phyloP scores from a whole-genome alignment of 2,888 invertebrate species.

The Calliopum simillimum region DNA sequence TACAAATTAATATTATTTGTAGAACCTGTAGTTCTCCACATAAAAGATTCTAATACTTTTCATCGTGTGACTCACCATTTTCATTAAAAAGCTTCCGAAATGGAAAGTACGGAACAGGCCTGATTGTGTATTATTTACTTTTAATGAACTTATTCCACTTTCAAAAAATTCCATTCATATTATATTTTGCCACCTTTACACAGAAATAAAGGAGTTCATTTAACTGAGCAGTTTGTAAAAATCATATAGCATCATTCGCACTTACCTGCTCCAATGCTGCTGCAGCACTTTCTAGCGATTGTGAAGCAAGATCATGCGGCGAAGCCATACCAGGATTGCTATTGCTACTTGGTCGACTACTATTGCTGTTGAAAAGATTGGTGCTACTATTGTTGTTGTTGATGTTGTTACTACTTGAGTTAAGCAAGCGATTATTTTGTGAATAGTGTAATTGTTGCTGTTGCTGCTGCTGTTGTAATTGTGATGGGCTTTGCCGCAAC shows the following conservation, averaged over 20 bases:
- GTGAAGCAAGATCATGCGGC: conserved; percentile 53
- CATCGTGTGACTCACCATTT: too few relatives aligned
- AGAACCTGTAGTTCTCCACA: too few relatives aligned
- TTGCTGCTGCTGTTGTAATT: conserved; percentile 30
- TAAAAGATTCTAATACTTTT: too few relatives aligned
- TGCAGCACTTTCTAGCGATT: conserved; percentile 60
- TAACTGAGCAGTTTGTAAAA: background rate
- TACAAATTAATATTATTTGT: too few relatives aligned
- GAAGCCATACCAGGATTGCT: conserved; percentile 52
- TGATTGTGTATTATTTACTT: too few relatives aligned
- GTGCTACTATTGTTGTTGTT: conserved; percentile 44
- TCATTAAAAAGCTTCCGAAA: too few relatives aligned
- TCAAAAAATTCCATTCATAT: too few relatives aligned
- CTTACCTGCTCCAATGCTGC: conserved; percentile 62
- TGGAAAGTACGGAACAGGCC: too few relatives aligned
- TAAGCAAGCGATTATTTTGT: conserved; percentile 37
- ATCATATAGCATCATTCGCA: background rate
- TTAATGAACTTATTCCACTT: too few relatives aligned
- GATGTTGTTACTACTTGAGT: conserved; percentile 38
- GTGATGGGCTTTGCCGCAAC: conserved; percentile 39
- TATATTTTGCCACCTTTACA: too few relatives aligned
- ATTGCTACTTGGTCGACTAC: conserved; percentile 42
- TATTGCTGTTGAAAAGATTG: conserved; percentile 42
- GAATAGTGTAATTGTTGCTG: conserved; percentile 28
- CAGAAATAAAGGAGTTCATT: background rate